phyloP scores from a whole-genome alignment of 1,140 invertebrate genomes.

The Drosophila chauvacae region DNA sequence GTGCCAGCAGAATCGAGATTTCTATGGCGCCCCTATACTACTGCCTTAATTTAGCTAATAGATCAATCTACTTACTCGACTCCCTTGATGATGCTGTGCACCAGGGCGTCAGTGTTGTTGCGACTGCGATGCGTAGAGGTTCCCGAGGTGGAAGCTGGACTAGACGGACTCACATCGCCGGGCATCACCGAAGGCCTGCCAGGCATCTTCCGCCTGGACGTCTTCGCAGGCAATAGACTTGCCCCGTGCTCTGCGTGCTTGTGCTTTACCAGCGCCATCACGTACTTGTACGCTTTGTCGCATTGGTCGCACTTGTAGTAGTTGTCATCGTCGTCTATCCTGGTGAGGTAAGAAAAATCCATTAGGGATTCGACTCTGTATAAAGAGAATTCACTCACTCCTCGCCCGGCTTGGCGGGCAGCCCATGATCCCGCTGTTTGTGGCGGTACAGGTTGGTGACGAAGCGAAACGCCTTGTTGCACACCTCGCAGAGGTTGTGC shows the following conservation, averaged over 20 bases:
- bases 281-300: constrained; percentile 65
- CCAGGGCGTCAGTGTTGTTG: constrained; percentile 47
- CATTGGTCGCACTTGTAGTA: constrained; percentile 73
- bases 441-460: constrained; percentile 64
- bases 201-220: constrained; percentile 17
- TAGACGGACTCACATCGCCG: constrained; percentile 7
- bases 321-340: constrained; percentile 42
- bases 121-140: constrained; percentile 9
- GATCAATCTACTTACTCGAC: constrained; percentile 44
- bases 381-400: background rate
- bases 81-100: constrained; percentile 62
- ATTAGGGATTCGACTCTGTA: background rate
- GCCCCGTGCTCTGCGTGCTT: constrained; percentile 52
- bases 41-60: constrained; percentile 7
- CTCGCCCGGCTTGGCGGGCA: background rate
- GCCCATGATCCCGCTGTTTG: constrained; percentile 46
- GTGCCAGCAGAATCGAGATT: constrained; percentile 6
- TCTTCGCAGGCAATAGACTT: constrained; percentile 14
- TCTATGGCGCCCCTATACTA: constrained; percentile 5
- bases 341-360: background rate
- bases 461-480: constrained; percentile 56
- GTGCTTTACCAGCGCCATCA: constrained; percentile 60
- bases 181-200: constrained; percentile 15
- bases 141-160: constrained; percentile 8
- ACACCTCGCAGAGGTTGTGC: constrained; percentile 51